A percentile compares a stretch with the other conserved stretches of the same genome.
Conservation (phyloP, 2,888 invertebrate genomes). For the Slavum lentiscoides region DNA sequence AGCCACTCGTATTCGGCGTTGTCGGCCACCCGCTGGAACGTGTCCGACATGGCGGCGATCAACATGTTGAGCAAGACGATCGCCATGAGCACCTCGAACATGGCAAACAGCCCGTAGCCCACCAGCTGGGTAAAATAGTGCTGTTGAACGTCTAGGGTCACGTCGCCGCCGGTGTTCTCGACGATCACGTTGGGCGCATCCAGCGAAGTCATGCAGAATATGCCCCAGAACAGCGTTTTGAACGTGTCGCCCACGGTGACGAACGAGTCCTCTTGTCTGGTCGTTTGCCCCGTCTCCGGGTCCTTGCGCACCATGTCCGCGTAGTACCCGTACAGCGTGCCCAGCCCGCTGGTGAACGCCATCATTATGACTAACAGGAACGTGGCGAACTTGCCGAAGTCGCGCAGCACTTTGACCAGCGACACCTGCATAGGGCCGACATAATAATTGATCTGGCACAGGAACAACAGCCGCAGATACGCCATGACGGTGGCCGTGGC, state of each 20-base stretch:
- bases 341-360: slow-evolving; percentile 66
- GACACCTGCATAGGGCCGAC: slow-evolving; percentile 66
- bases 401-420: slow-evolving; percentile 70
- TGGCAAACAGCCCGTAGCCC: slow-evolving; percentile 70
- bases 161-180: slow-evolving; percentile 63
- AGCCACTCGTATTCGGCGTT: slow-evolving; percentile 74
- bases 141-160: slow-evolving; percentile 59
- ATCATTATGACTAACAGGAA: slow-evolving; percentile 67
- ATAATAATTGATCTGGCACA: slow-evolving; percentile 68
- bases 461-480: slow-evolving; percentile 67
- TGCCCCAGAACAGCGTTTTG: slow-evolving; percentile 72
- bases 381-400: slow-evolving; percentile 67
- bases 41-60: slow-evolving; percentile 79
- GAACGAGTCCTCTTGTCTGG: slow-evolving; percentile 62
- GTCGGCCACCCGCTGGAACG: slow-evolving; percentile 57
- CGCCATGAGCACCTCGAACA: slow-evolving; percentile 72
- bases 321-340: slow-evolving; percentile 70
- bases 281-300: slow-evolving; percentile 63
- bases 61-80: slow-evolving; percentile 75
- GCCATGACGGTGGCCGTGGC: slow-evolving; percentile 71
- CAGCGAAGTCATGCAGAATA: slow-evolving; percentile 70
- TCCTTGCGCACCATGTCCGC: slow-evolving; percentile 67
- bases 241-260: slow-evolving; percentile 58
- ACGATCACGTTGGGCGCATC: slow-evolving; percentile 70
- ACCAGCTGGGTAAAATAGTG: slow-evolving; percentile 69